phyloP scores from a whole-genome alignment of 2,888 invertebrate species.

The Taenaris catops region DNA sequence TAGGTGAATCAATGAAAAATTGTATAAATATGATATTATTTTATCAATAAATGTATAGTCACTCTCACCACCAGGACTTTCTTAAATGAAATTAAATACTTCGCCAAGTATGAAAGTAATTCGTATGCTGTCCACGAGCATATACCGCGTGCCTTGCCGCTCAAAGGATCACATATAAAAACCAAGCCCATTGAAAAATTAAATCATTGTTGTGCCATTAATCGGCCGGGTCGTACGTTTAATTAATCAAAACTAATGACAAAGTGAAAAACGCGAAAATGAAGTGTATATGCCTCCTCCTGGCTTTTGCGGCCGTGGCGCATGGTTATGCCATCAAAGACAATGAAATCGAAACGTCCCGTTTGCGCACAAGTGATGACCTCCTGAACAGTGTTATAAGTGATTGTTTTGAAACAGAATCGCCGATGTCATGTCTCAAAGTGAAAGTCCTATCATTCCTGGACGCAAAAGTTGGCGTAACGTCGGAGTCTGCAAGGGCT shows the following conservation, averaged over 20 bases:
- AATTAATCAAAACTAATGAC: slow-evolving; percentile 71
- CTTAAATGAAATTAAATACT: slow-evolving; percentile 73
- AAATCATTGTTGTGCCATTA: slow-evolving; percentile 78
- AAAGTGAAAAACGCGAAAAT: slow-evolving; percentile 58
- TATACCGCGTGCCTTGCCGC: slow-evolving; percentile 68
- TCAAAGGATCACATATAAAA: slow-evolving; percentile 81
- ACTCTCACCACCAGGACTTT: slow-evolving; percentile 75
- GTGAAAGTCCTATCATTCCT: slow-evolving; percentile 87
- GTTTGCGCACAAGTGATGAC: slow-evolving; percentile 83
- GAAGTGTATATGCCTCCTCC: slow-evolving; percentile 74
- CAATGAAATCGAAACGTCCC: slow-evolving; percentile 76
- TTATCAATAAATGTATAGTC: slow-evolving; percentile 28
- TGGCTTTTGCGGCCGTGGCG: slow-evolving; percentile 72
- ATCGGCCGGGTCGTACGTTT: slow-evolving; percentile 62
- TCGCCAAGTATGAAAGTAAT: slow-evolving; percentile 63
- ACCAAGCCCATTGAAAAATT: slow-evolving; percentile 83
- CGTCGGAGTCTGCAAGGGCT: slow-evolving; percentile 80
- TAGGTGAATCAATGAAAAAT: no score
- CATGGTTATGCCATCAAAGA: slow-evolving; percentile 73
- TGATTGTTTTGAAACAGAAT: slow-evolving; percentile 84
- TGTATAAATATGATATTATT: slow-evolving; percentile 25
- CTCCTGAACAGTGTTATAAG: slow-evolving; percentile 85
- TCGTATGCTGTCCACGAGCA: slow-evolving; percentile 53
- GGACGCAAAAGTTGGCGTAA: slow-evolving; percentile 84
- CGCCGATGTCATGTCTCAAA: slow-evolving; percentile 86